A percentile compares a stretch with the other conserved stretches of the same genome.
Evolutionary conservation across 2,113 vertebrate species (phyloP).

Genomic region (Phrynocephalus versicolor): DNA sequence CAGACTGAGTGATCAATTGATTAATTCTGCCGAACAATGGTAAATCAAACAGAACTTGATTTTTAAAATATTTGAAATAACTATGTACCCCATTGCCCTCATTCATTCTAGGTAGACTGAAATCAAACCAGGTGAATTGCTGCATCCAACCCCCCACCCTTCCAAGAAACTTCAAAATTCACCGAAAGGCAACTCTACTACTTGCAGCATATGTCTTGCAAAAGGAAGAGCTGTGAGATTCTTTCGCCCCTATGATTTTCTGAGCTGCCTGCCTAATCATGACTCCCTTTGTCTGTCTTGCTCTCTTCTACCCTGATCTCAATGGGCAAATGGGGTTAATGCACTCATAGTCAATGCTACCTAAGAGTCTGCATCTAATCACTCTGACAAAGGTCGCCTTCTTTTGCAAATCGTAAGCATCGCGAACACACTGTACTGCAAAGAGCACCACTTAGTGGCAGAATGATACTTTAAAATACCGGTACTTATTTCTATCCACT

Average conservation of each 20-base stretch:
- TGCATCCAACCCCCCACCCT: not conserved
- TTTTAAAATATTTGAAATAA: too few species aligned
- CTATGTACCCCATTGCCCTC: not conserved
- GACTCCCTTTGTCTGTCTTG: slow-evolving; percentile 45
- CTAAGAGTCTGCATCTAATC: not conserved
- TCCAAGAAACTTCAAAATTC: not conserved
- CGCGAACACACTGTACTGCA: slow-evolving; percentile 13
- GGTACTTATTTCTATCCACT: slow-evolving; percentile 4
- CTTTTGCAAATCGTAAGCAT: not conserved
- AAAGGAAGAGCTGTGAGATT: not conserved
- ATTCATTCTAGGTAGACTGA: not conserved
- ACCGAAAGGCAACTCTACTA: not conserved
- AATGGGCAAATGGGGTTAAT: slow-evolving; percentile 32
- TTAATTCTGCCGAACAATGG: not conserved
- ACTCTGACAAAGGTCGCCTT: not conserved
- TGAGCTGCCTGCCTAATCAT: slow-evolving; percentile 31
- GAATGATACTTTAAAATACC: slow-evolving; percentile 19
- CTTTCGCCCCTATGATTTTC: slow-evolving; percentile 29
- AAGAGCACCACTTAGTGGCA: slow-evolving; percentile 69
- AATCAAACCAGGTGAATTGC: not conserved
- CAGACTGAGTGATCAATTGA: not conserved
- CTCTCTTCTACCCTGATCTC: slow-evolving; percentile 39
- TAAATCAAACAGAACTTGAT: not conserved
- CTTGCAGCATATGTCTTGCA: not conserved
- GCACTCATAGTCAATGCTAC: not conserved